These are phyloP conservation scores for Luidia sarsii DNA, from an alignment of 53 echinoderm and acorn worm species.

Conservation along the genomic window DNA sequence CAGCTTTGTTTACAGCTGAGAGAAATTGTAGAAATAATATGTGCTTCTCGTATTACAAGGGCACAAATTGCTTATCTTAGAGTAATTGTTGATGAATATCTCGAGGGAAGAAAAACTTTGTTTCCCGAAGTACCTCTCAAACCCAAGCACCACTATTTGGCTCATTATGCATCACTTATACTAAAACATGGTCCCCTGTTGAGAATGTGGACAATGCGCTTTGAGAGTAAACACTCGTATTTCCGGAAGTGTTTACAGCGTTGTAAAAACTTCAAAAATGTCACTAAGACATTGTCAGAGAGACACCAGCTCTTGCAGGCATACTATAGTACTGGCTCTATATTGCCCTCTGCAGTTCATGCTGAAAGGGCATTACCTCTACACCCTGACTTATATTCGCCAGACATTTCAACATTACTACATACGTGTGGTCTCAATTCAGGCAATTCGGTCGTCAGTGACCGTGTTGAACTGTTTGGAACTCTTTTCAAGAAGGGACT, in stretches of 20 bases:
- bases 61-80: constrained; percentile 35
- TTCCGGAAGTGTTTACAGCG: constrained; percentile 37
- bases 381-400: background rate
- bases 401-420: background rate
- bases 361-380: background rate
- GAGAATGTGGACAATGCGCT: constrained; percentile 66
- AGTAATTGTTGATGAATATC: constrained; percentile 45
- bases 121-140: constrained; percentile 39
- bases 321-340: constrained; percentile 20
- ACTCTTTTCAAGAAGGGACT: constrained; percentile 26
- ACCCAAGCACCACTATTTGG: constrained; percentile 69
- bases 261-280: constrained; percentile 42
- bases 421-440: background rate
- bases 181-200: constrained; percentile 65
- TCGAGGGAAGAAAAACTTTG: constrained; percentile 1
- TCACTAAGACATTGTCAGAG: constrained; percentile 22
- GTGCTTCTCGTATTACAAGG: constrained; percentile 15
- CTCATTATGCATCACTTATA: constrained; percentile 59
- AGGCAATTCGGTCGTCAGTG: constrained; percentile 20
- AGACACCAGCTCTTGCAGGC: constrained; percentile 43
- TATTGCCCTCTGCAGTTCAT: background rate
- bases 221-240: constrained; percentile 68
- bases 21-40: constrained; percentile 44
- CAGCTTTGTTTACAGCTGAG: constrained; percentile 27
- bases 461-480: background rate